Base-by-base conservation (phyloP, 2,113 vertebrate species). In the Takifugu flavidus region DNA sequence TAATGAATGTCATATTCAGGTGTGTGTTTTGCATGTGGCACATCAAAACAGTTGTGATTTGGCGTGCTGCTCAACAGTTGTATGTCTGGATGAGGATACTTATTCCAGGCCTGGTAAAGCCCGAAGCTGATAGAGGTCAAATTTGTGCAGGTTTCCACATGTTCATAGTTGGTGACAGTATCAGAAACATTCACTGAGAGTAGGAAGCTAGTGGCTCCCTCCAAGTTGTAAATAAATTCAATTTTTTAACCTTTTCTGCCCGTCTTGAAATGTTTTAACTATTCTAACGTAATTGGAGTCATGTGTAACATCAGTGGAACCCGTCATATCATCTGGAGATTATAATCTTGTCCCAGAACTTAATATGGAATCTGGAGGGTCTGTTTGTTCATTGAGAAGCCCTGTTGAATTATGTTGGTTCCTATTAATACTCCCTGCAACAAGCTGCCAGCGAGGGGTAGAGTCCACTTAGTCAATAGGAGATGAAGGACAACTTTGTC, bases 361-460 rank as follows among this genome's bases (percentile, higher is more conserved):
- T 10, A 29, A 56, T 50, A 70, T 76, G 71, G 74, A 83, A 59
- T 62, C 29, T 31, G 29, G 72, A 80, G 65, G 20, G 20, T 20
- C 20, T 64, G 67, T 77, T 43, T 65, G 44, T 75, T 74, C 74
- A 79, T 77, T 75, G 70, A 49, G 70, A 78, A 73, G 78, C 67
- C 53, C 76, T 79, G 74, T 56, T 66, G 57, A 31, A 62, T 79
- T 80, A 82, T 79, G 68, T 55, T 54, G 13, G 56, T 65, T 81
- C 62, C 78, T 82, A 79, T 74, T 84, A 80, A 76, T 84, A 82
- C 80, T 65, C 60, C 2, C 51, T 70, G 75, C 73, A 77, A 62
- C 73, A 71, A 62, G 60, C 46, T 78, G 57, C 67, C 71, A 66
- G 63, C 57, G 29, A 31, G 29, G 20, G 29, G 29, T 13, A 12